Evolutionary conservation across 2,797 vertebrate genomes (phyloP).

Genomic region (Monodelphis domestica): DNA sequence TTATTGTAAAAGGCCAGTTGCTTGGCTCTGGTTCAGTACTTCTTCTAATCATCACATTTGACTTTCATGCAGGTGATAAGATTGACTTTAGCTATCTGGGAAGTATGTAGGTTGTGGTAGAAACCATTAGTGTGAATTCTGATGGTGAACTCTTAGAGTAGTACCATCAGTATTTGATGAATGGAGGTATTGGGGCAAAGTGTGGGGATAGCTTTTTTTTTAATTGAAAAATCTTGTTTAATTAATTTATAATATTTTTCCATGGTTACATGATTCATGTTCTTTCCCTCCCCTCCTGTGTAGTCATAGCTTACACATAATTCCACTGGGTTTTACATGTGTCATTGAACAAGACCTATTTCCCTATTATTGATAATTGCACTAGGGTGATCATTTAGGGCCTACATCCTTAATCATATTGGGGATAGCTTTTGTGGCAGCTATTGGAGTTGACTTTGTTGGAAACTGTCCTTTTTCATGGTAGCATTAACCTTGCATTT

Average conservation of each 20-base stretch:
- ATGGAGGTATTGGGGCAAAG: background rate
- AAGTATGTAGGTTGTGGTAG: background rate
- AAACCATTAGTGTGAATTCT: background rate
- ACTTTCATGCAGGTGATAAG: background rate
- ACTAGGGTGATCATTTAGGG: too few relatives aligned
- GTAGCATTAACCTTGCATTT: background rate
- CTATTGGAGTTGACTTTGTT: background rate
- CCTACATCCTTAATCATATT: too few relatives aligned
- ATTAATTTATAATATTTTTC: too few relatives aligned
- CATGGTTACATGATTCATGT: too few relatives aligned
- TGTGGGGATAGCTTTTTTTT: background rate
- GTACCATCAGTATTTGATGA: background rate
- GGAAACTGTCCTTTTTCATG: background rate
- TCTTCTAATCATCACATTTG: background rate
- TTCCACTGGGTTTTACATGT: too few relatives aligned
- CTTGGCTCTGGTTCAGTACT: background rate
- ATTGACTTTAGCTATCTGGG: background rate
- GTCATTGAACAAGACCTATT: too few relatives aligned
- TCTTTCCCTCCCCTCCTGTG: too few relatives aligned
- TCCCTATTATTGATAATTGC: too few relatives aligned
- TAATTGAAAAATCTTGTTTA: too few relatives aligned
- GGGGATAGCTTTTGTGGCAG: background rate
- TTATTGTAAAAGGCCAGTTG: conserved; percentile 5
- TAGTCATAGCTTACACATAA: too few relatives aligned
- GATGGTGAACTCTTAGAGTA: background rate